Evolutionary conservation across 2,797 vertebrate genomes (phyloP), one percentile per base, ranked within the genome.

Genomic region (Miichthys miiuy): DNA sequence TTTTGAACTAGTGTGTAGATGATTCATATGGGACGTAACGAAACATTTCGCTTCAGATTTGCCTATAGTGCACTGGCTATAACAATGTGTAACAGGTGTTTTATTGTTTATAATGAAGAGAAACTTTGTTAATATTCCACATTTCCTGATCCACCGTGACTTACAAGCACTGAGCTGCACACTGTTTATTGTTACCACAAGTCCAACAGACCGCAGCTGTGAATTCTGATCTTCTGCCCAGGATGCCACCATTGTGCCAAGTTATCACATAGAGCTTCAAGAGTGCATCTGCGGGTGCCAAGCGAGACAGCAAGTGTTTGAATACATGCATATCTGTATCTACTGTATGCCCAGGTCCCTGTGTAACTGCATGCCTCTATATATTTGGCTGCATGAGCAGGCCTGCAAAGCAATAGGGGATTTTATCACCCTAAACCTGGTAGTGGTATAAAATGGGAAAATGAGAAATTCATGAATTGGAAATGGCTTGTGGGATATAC

Each of bases 191-290:
- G 57, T 79, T 47, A 21, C 30, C 30, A 60, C 18, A 57, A 46
- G 44, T 77, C 46, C 42, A 67, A 46, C 67, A 78, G 54, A 71
- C 48, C 16, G 57, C 62, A 52, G 41, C 62, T 78, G 72, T 68
- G 51, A 63, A 80, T 63, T 46, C 34, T 77, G 66, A 77, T 25
- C 34, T 64, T 67, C 58, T 76, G 65, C 77, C 30, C 34, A 38
- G 20, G 25, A 4, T 62, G 56, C 46, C 18, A 23, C 41, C 21
- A 1, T 23, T 48, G 34, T 68, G 71, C 73, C 80, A 74, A 66
- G 56, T 77, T 72, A 48, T 76, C 61, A 62, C 68, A 78, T 6
- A 41, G 46, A 47, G 48, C 50, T 69, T 38, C 44, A 25, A 2
- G 34, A 51, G 16, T 16, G 5, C 13, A 4, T 64, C 30, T 64